Evolutionary conservation across 2,797 vertebrate genomes (phyloP), one percentile per base, ranked within the genome.

Genomic region (Rhynchonycteris naso): DNA sequence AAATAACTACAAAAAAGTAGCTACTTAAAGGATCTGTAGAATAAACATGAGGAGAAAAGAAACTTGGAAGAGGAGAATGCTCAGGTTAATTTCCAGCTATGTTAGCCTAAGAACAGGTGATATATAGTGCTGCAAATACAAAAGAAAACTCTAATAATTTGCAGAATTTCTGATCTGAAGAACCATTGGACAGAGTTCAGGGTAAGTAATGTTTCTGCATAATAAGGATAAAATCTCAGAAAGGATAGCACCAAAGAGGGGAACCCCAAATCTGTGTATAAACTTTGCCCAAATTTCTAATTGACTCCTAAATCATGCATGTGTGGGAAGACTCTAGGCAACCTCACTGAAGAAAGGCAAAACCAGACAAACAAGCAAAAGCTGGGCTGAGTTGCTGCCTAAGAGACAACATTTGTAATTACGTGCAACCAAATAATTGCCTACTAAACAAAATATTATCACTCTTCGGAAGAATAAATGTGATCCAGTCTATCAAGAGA

Each of bases 381-480:
- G 30, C 9, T 16, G 33, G 61, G n/a, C 61, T 86, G 59, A 85
- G 28, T n/a, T 80, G 18, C 24, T 95, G 50, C 35, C n/a, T 85
- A 68, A 8, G 19, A 88, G 33, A 78, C 26, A 78, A 69, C 26
- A 26, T 35, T 86, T 79, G 6, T 15, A 63, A 47, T 81, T 76
- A 81, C 63, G 18, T 33, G 2, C 61, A 88, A 35, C 19, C 9
- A 90, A 87, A 33, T 63, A 68, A 75, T 35, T 76, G 28, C 66
- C 38, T 81, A 35, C 21, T 76, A 22, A 92, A 72, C 33, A 75
- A 83, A 95, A 47, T 68, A 47, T 28, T 11, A 66, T 7, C 28
- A 38, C n/a, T 93, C 12, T 81, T 95, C 69, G 43, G 24, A 94
- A 50, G 50, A 95, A 90, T 43, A 66, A 95, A 84, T 81, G 6